phyloP scores from a whole-genome alignment of 2,888 invertebrate species.

The Acronicta aceris region DNA sequence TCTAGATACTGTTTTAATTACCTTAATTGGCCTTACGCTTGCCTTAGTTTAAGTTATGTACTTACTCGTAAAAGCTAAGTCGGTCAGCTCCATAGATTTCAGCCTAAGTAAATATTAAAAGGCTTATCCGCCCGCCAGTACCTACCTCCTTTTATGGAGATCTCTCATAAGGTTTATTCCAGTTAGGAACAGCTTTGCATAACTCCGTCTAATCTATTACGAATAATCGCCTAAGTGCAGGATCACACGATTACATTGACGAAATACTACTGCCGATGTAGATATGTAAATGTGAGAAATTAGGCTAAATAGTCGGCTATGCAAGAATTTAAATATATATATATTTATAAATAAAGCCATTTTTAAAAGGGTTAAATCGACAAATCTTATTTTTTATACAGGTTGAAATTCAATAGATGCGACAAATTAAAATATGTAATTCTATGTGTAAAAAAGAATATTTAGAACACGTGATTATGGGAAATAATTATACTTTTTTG shows the following conservation, averaged over 20 bases:
- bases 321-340: background rate
- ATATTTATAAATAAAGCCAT: background rate
- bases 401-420: too few species aligned
- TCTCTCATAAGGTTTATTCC: slow-evolving; percentile 66
- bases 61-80: too few species aligned
- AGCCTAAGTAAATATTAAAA: background rate
- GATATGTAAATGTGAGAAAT: slow-evolving; percentile 17
- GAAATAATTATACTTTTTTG: too few species aligned
- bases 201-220: slow-evolving; percentile 58
- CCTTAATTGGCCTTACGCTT: too few species aligned
- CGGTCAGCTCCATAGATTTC: background rate
- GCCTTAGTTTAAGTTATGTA: too few species aligned
- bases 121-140: slow-evolving; percentile 47
- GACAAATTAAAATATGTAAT: too few species aligned
- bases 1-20: too few species aligned
- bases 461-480: too few species aligned
- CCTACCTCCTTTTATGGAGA: slow-evolving; percentile 68
- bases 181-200: slow-evolving; percentile 64
- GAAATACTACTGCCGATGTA: slow-evolving; percentile 18
- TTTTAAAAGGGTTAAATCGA: too few species aligned
- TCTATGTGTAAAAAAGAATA: too few species aligned
- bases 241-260: slow-evolving; percentile 23
- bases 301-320: background rate
- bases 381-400: too few species aligned
- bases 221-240: slow-evolving; percentile 49